phyloP scores from a whole-genome alignment of 2,113 vertebrate species.

The Malaclemys terrapin region DNA sequence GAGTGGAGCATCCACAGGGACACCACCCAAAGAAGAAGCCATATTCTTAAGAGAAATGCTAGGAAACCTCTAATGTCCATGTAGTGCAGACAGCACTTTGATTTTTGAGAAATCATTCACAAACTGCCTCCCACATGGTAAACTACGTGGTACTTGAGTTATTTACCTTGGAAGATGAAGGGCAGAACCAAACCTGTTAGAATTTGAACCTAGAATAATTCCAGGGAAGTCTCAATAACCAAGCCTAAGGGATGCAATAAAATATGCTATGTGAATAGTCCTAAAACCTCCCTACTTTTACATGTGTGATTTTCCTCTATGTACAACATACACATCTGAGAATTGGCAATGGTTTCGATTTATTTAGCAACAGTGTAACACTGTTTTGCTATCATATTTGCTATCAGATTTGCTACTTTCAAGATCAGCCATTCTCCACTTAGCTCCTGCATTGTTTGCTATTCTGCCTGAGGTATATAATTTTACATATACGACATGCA shows the following conservation, averaged over 20 bases:
- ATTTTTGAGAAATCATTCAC: not conserved
- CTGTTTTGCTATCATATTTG: not conserved
- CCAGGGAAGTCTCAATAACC: conserved; percentile 21
- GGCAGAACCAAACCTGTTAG: not conserved
- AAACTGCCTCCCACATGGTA: not conserved
- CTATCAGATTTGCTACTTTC: not conserved
- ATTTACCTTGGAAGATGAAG: not conserved
- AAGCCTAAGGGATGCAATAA: conserved; percentile 53
- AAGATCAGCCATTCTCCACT: not conserved
- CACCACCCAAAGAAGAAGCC: too few species aligned
- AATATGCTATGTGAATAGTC: conserved; percentile 49
- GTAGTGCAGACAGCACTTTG: not conserved
- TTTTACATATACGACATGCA: not conserved
- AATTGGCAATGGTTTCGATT: conserved; percentile 19
- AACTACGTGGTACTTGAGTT: not conserved
- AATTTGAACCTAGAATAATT: not conserved
- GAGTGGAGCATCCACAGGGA: too few species aligned
- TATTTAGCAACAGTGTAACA: not conserved
- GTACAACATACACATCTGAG: conserved; percentile 22
- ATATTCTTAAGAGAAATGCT: conserved; percentile 35
- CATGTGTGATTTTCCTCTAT: conserved; percentile 8
- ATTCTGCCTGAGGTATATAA: not conserved
- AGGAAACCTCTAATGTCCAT: conserved; percentile 35
- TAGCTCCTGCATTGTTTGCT: not conserved
- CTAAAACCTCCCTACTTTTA: conserved; percentile 18